Base-by-base conservation (phyloP, 2,888 invertebrate genomes). In the Caenorhabditis plicata region DNA sequence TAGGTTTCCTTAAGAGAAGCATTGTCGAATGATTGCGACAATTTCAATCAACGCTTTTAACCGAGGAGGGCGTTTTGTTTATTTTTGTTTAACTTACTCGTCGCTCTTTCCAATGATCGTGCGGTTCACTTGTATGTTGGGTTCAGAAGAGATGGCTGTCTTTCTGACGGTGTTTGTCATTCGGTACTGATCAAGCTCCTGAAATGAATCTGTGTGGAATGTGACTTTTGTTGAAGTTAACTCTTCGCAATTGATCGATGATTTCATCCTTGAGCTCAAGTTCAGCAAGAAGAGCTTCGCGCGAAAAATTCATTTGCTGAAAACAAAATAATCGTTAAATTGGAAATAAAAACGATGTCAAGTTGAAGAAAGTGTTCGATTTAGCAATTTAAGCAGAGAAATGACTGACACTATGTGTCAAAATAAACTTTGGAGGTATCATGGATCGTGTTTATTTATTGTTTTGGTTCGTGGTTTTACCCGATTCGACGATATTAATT, bases 101-200 rank as follows among this genome's bases (percentile, higher is more conserved):
- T 67, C 54, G 32, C 67, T 67, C 33, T 67, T 67, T 11, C 61
- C 64, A 45, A 64, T 51, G 29, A 54, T 64, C 3, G 57, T 49
- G 11, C 63, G 31, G 8, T 50, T 47, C 19, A 48, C 52, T 15
- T 52, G 44, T 17, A 47, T 47, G 22, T 66, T 68, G 2, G 73
- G 64, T 48, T 75, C 75, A 4, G 75, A 71, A 1, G 74, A 74
- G 25, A 76, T 66, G 5, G 76, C 76, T 13, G 71, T 73, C 41
- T 75, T 75, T 13, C 76, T 54, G 2, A 64, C 63, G 17, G 52
- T 50, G 25, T 54, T 64, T 47, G 15, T 38, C 26, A 42, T 32
- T 20, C 58, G 61, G 33, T 58, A 68, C 35, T 61, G 47, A 4
- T 57, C 64, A 26, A 68, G 43, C 27, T 68, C 68, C 52, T 58